phyloP scores from a whole-genome alignment of 2,888 invertebrate genomes.

The Plebejus melissa region DNA sequence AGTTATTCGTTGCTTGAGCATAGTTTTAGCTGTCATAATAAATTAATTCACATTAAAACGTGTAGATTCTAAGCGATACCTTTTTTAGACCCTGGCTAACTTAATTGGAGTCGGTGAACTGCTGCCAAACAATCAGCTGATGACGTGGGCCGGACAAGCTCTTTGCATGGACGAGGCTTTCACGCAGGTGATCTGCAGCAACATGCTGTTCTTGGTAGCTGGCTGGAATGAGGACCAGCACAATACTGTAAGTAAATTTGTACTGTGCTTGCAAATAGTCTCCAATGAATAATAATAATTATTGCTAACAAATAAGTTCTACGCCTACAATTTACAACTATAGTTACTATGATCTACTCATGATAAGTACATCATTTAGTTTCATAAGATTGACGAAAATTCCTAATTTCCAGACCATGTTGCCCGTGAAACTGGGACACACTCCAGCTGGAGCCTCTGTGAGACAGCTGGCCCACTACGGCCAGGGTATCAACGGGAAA shows the following conservation, averaged over 20 bases:
- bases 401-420: slow-evolving; percentile 74
- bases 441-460: slow-evolving; percentile 84
- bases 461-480: slow-evolving; percentile 85
- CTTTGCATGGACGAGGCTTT: slow-evolving; percentile 72
- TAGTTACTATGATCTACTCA: no score
- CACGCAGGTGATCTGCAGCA: slow-evolving; percentile 81
- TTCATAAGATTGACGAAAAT: no score
- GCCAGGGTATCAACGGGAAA: slow-evolving; percentile 79
- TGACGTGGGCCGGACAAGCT: slow-evolving; percentile 62
- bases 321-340: no score
- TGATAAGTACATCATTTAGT: no score
- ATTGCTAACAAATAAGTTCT: no score
- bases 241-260: slow-evolving; percentile 58
- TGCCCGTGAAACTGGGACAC: slow-evolving; percentile 84
- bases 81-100: slow-evolving; percentile 46
- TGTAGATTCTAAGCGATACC: background rate
- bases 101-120: slow-evolving; percentile 78
- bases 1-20: no score
- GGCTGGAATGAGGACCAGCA: slow-evolving; percentile 80
- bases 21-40: no score
- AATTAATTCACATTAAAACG: no score
- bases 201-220: slow-evolving; percentile 81
- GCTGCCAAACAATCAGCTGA: slow-evolving; percentile 74
- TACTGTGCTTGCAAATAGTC: no score
- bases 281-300: no score